phyloP scores from a whole-genome alignment of 1,140 invertebrate genomes.

The Drosophila dunni region DNA sequence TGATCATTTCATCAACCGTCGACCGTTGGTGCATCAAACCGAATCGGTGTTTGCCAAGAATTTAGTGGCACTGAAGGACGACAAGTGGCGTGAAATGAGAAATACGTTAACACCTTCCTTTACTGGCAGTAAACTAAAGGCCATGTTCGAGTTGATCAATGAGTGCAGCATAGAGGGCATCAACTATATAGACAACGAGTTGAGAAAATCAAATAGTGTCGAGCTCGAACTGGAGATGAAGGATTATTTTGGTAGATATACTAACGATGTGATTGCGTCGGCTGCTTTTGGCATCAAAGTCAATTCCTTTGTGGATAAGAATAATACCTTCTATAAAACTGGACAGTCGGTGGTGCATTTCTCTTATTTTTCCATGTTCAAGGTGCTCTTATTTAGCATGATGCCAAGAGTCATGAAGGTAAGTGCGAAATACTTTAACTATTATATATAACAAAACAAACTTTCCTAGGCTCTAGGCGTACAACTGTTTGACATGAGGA shows the following conservation, averaged over 20 bases:
- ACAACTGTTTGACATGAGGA: slow-evolving; percentile 42
- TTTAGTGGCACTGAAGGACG: slow-evolving; percentile 71
- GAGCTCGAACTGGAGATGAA: slow-evolving; percentile 84
- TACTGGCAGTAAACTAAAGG: slow-evolving; percentile 85
- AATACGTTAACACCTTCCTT: slow-evolving; percentile 85
- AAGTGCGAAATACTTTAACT: background rate
- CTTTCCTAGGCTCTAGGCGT: slow-evolving; percentile 55
- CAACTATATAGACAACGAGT: slow-evolving; percentile 38
- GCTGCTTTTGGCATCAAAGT: slow-evolving; percentile 86
- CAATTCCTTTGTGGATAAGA: slow-evolving; percentile 84
- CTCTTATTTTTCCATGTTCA: slow-evolving; percentile 42
- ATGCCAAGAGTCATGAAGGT: slow-evolving; percentile 69
- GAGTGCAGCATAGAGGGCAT: slow-evolving; percentile 56
- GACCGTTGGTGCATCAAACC: slow-evolving; percentile 54
- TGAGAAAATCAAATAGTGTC: background rate
- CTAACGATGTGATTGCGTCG: slow-evolving; percentile 86
- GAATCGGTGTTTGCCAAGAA: slow-evolving; percentile 79
- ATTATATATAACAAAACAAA: background rate
- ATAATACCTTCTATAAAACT: slow-evolving; percentile 85
- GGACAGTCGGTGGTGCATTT: slow-evolving; percentile 77
- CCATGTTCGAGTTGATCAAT: slow-evolving; percentile 84
- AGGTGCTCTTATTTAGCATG: slow-evolving; percentile 55
- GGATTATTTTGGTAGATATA: slow-evolving; percentile 85
- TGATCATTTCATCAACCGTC: slow-evolving; percentile 87
- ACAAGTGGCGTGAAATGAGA: slow-evolving; percentile 85